Evolutionary conservation across 2,888 invertebrate species (phyloP).

Genomic region (Limnephilus rhombicus): DNA sequence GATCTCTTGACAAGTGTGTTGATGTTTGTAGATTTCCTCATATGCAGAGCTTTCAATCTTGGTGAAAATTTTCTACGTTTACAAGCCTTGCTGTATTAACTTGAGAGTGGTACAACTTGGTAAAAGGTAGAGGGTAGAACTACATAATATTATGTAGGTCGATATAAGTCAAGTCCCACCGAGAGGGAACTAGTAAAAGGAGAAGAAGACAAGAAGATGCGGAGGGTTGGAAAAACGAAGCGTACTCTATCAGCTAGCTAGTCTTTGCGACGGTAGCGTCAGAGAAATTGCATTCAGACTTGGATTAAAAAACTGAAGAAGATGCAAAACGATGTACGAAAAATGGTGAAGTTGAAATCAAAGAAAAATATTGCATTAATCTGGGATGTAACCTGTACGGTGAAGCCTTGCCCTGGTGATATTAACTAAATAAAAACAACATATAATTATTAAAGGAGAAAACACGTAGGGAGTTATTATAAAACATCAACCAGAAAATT

Average conservation of each 20-base stretch:
- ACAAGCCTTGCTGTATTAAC: neutral
- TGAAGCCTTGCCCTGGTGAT: neutral
- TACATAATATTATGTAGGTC: no score
- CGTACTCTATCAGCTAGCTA: constrained; percentile 26
- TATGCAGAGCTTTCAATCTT: neutral
- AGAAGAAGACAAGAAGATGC: neutral
- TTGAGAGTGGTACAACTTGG: neutral
- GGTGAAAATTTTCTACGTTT: neutral
- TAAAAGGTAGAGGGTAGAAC: neutral
- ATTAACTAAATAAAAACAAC: no score
- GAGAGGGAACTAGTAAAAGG: neutral
- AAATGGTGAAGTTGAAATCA: neutral
- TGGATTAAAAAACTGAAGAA: neutral
- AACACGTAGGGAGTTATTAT: no score
- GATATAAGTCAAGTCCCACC: neutral
- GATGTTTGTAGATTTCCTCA: neutral
- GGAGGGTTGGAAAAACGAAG: constrained; percentile 14
- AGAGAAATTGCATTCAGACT: constrained; percentile 56
- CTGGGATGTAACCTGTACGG: neutral
- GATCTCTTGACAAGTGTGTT: neutral
- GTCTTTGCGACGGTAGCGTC: constrained; percentile 49
- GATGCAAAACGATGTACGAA: neutral
- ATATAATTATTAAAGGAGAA: no score
- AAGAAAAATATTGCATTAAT: neutral
- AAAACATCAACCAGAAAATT: no score